Percentiles rank a stretch among this genome's conserved stretches.
Conservation (phyloP, 2,888 invertebrate genomes). For the Pachliopta kotzebuea region DNA sequence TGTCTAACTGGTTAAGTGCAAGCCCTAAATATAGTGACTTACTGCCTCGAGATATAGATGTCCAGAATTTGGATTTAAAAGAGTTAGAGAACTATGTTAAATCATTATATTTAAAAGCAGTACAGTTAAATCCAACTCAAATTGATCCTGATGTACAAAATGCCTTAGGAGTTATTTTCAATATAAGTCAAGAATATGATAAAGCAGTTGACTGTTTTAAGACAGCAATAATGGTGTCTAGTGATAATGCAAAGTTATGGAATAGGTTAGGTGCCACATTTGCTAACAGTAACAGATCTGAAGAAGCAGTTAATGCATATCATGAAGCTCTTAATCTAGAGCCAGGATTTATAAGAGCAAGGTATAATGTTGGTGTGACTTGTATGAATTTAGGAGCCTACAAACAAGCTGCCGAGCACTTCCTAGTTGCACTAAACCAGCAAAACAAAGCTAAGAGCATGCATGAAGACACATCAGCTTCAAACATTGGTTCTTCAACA, state of each 20-base stretch:
- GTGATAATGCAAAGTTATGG: constrained; percentile 94
- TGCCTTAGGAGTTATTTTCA: constrained; percentile 96
- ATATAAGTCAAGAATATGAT: constrained; percentile 95
- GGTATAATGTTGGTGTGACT: constrained; percentile 98
- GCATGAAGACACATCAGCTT: constrained; percentile 52
- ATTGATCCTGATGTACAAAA: constrained; percentile 96
- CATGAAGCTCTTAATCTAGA: constrained; percentile 93
- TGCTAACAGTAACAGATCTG: constrained; percentile 96
- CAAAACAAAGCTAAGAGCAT: constrained; percentile 83
- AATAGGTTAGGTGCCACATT: constrained; percentile 98
- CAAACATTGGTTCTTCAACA: constrained; percentile 88
- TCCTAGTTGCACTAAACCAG: constrained; percentile 94
- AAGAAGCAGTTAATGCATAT: constrained; percentile 98
- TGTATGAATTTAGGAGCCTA: constrained; percentile 97
- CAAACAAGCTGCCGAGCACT: constrained; percentile 97
- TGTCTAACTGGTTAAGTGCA: constrained; percentile 88
- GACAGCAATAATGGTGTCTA: constrained; percentile 91
- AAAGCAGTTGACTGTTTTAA: constrained; percentile 98
- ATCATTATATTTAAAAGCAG: constrained; percentile 88
- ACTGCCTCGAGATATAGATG: constrained; percentile 76
- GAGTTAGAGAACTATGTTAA: constrained; percentile 83
- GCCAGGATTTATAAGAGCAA: constrained; percentile 97
- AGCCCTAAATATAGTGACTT: constrained; percentile 92
- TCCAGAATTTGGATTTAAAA: constrained; percentile 64
- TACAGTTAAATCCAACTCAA: constrained; percentile 85